Conservation (phyloP, 2,113 vertebrate genomes). For the Ceyx melanurus region DNA sequence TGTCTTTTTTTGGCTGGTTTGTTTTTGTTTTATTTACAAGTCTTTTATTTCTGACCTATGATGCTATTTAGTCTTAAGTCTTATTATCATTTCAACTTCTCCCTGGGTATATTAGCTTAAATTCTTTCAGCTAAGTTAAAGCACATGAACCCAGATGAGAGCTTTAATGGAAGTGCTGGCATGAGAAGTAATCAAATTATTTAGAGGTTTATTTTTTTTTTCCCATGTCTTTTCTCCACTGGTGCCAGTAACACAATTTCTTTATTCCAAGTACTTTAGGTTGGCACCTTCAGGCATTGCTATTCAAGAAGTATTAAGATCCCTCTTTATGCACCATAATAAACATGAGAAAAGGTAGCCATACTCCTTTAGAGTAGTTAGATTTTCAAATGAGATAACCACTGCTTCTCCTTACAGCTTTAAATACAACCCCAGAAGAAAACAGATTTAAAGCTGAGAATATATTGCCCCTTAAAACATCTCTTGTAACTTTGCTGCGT, state of each 20-base stretch:
- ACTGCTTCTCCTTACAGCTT: not conserved
- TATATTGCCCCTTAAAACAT: not conserved
- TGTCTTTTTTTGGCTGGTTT: not conserved
- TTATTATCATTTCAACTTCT: not conserved
- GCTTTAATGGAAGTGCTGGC: slow-evolving; percentile 11
- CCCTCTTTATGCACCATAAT: not conserved
- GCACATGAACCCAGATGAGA: not conserved
- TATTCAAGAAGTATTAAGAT: not conserved
- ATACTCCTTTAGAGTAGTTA: not conserved
- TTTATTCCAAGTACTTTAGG: slow-evolving; percentile 15
- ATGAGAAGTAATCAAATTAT: slow-evolving; percentile 27
- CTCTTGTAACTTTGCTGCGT: too few species aligned
- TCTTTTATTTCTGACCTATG: not conserved
- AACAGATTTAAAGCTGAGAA: not conserved
- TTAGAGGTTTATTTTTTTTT: slow-evolving; percentile 17
- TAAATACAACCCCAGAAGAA: not conserved
- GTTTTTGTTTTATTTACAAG: not conserved
- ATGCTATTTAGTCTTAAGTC: not conserved
- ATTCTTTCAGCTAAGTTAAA: not conserved
- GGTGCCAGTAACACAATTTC: not conserved
- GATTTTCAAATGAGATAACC: slow-evolving; percentile 6
- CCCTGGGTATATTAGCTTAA: not conserved
- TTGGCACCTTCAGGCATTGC: not conserved
- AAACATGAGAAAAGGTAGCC: not conserved
- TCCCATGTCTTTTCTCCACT: slow-evolving; percentile 10